phyloP scores from a whole-genome alignment of 2,888 invertebrate species.

The Sinelater perroti region DNA sequence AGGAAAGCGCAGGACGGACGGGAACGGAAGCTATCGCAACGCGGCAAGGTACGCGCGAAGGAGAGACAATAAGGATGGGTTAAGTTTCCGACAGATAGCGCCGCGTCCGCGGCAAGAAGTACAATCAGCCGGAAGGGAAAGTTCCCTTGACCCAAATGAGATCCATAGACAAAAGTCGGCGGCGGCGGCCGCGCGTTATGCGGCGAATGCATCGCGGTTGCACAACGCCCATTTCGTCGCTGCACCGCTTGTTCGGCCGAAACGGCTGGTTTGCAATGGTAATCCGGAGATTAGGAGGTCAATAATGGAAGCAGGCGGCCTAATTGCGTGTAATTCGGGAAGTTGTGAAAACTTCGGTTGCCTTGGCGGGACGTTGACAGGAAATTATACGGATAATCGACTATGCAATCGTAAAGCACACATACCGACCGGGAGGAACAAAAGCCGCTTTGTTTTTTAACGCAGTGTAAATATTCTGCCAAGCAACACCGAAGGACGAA shows the following conservation, averaged over 20 bases:
- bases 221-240: conserved; percentile 25
- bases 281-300: no score
- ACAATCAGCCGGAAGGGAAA: conserved; percentile 54
- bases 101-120: conserved; percentile 22
- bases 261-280: no score
- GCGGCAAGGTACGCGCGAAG: background rate
- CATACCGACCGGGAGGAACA: no score
- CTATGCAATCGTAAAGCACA: conserved; percentile 1
- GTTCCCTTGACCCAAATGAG: conserved; percentile 56
- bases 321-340: no score
- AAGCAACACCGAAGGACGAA: no score
- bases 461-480: no score
- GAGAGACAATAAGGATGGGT: conserved; percentile 8
- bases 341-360: no score
- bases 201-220: conserved; percentile 25
- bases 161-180: conserved; percentile 40
- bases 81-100: conserved; percentile 30
- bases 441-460: no score
- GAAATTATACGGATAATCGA: conserved; percentile 1
- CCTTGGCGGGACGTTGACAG: no score
- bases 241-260: no score
- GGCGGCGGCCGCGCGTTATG: conserved; percentile 33
- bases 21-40: conserved; percentile 22
- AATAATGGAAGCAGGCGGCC: no score
- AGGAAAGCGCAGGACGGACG: background rate